Conservation (phyloP, 2,797 vertebrate genomes). For the Cheirogaleus major region DNA sequence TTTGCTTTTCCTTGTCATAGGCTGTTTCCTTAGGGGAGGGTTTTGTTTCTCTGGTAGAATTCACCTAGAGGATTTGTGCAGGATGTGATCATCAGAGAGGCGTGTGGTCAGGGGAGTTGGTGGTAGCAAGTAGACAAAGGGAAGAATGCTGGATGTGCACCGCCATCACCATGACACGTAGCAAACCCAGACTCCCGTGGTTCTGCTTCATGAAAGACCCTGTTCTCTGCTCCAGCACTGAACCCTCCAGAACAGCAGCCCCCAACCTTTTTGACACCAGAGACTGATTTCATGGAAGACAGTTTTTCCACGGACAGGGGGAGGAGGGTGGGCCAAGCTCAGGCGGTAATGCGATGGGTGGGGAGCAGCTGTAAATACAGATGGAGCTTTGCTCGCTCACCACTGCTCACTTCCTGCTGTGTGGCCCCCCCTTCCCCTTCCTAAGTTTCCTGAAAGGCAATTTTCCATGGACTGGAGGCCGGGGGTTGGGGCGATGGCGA, state of each 20-base stretch:
- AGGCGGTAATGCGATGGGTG: too few relatives aligned
- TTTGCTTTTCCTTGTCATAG: background rate
- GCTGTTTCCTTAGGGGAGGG: background rate
- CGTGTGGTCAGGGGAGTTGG: background rate
- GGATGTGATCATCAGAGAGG: background rate
- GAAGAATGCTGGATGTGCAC: background rate
- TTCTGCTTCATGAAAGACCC: background rate
- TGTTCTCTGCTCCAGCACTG: background rate
- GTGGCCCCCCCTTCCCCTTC: too few relatives aligned
- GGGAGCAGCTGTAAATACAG: too few relatives aligned
- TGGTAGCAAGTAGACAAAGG: background rate
- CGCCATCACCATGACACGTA: background rate
- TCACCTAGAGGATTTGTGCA: background rate
- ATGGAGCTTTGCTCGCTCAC: too few relatives aligned
- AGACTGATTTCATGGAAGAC: too few relatives aligned
- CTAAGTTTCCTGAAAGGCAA: too few relatives aligned
- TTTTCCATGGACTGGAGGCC: too few relatives aligned
- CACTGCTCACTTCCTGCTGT: too few relatives aligned
- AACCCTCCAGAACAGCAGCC: background rate
- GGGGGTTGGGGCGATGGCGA: too few relatives aligned
- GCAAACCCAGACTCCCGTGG: background rate
- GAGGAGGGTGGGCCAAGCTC: too few relatives aligned
- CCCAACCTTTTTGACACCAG: too few relatives aligned
- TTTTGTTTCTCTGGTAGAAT: background rate
- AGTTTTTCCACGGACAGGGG: too few relatives aligned